phyloP scores from a whole-genome alignment of 2,113 vertebrate genomes.

The Otocyon megalotis region DNA sequence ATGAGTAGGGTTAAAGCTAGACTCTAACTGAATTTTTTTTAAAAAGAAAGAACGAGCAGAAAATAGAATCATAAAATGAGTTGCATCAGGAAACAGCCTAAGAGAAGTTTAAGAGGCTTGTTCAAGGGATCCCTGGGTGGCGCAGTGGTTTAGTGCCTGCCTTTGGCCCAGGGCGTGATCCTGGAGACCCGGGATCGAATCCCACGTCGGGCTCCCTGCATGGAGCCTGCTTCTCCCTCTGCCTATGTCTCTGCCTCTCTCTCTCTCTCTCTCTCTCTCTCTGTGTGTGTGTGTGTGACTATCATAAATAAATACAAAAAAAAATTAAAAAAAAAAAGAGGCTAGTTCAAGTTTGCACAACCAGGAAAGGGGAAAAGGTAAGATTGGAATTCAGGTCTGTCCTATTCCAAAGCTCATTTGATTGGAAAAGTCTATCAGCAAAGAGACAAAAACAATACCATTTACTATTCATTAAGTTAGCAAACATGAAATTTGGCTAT shows the following conservation, averaged over 20 bases:
- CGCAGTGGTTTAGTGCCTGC: no score
- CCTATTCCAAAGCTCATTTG: neutral
- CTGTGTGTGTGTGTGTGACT: no score
- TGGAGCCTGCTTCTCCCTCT: no score
- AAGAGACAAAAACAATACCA: neutral
- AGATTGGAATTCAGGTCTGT: neutral
- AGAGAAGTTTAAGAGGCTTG: neutral
- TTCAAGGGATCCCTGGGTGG: neutral
- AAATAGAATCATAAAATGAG: neutral
- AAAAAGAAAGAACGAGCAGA: neutral
- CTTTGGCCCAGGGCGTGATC: no score
- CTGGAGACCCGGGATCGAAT: no score
- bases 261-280: no score
- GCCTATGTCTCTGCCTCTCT: no score
- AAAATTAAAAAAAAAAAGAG: neutral
- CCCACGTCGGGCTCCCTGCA: no score
- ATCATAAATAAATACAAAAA: no score
- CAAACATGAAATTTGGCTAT: neutral
- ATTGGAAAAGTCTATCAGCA: neutral
- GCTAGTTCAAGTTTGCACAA: neutral
- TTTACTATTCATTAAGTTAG: slow-evolving; percentile 15
- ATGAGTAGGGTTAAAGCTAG: neutral
- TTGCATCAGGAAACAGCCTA: neutral
- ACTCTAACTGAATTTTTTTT: neutral
- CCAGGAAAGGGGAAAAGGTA: neutral